A percentile compares a stretch with the other conserved stretches of the same genome.
These are phyloP conservation scores for Dolichopus griseipennis DNA, from an alignment of 2,888 invertebrate species.

Conservation along the genomic window DNA sequence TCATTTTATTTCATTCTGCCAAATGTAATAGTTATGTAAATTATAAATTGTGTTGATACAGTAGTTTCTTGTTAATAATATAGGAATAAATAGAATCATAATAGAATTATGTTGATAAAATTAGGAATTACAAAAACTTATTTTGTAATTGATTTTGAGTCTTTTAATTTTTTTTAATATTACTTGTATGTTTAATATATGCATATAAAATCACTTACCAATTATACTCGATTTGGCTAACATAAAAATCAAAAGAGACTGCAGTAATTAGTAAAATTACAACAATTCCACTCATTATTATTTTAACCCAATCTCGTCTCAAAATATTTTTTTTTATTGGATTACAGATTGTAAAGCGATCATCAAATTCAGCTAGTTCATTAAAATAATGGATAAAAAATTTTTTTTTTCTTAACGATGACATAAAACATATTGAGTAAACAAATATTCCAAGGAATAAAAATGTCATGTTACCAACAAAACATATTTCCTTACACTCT, in stretches of 20 bases:
- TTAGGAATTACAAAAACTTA: too few species aligned
- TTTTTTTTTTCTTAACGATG: conserved; percentile 33
- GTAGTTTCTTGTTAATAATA: too few species aligned
- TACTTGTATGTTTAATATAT: too few species aligned
- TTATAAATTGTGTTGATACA: too few species aligned
- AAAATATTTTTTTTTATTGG: conserved; percentile 19
- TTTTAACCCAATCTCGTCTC: conserved; percentile 25
- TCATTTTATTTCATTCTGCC: too few species aligned
- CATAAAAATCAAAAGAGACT: background rate
- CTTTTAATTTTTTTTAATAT: too few species aligned
- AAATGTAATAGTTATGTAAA: too few species aligned
- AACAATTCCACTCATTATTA: background rate
- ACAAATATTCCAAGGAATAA: conserved; percentile 35
- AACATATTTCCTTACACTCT: conserved; percentile 33
- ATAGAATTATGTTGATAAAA: too few species aligned
- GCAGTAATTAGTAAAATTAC: background rate
- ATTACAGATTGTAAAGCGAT: conserved; percentile 29
- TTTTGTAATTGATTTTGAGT: too few species aligned
- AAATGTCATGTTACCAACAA: conserved; percentile 32
- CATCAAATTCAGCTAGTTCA: conserved; percentile 33
- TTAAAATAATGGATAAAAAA: conserved; percentile 34
- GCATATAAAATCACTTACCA: background rate
- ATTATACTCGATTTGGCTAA: background rate
- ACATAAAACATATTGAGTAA: conserved; percentile 29
- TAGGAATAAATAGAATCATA: too few species aligned